Conservation (phyloP, 2,113 vertebrate genomes). For the Zeus faber region DNA sequence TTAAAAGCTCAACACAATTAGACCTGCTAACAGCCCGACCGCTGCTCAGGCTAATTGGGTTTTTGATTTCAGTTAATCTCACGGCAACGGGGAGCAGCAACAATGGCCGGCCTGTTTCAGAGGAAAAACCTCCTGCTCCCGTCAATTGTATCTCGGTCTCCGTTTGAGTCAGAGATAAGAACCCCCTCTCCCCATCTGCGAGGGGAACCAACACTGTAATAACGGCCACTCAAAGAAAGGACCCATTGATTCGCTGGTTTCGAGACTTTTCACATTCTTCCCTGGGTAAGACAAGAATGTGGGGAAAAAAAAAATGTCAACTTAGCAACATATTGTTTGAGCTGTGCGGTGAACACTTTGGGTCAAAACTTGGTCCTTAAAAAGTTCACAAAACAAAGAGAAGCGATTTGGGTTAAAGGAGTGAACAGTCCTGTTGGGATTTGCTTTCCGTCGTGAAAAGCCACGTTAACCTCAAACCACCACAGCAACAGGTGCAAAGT, state of each 20-base stretch:
- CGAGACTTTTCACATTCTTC: slow-evolving; percentile 18
- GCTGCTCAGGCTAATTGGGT: slow-evolving; percentile 21
- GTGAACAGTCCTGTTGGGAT: too few relatives aligned
- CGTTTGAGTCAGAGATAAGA: slow-evolving; percentile 55
- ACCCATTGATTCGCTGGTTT: slow-evolving; percentile 32
- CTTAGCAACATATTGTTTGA: too few relatives aligned
- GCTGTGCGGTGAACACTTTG: too few relatives aligned
- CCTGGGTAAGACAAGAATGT: neutral
- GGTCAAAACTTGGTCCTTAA: too few relatives aligned
- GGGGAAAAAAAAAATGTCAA: too few relatives aligned
- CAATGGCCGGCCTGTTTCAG: slow-evolving; percentile 65
- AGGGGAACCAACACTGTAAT: slow-evolving; percentile 24
- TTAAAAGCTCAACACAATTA: too few relatives aligned
- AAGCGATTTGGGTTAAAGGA: too few relatives aligned
- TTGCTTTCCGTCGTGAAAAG: too few relatives aligned
- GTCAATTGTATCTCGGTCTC: slow-evolving; percentile 29
- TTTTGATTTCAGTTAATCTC: slow-evolving; percentile 53
- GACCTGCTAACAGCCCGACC: too few relatives aligned
- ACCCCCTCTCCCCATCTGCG: slow-evolving; percentile 27
- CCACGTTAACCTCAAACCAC: too few relatives aligned
- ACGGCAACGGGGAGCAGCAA: slow-evolving; percentile 29
- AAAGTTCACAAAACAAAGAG: too few relatives aligned
- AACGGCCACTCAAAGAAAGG: slow-evolving; percentile 45
- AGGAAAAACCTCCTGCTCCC: slow-evolving; percentile 26
- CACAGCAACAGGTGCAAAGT: too few relatives aligned